Evolutionary conservation across 2,113 vertebrate genomes (phyloP).

Genomic region (Irena cyanogastra): DNA sequence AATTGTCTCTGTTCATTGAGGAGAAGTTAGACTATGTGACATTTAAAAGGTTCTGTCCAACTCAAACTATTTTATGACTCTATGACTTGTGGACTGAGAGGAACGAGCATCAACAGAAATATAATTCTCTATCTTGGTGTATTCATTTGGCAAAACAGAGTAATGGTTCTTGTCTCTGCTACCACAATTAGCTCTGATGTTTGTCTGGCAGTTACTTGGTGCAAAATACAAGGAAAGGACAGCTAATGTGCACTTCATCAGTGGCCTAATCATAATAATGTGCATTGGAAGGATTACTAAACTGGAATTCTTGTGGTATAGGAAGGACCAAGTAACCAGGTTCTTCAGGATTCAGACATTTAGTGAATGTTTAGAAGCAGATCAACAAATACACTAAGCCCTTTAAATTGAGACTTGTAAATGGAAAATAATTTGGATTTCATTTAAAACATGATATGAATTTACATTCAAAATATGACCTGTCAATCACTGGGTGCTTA

Average conservation of each 20-base stretch:
- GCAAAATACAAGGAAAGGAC: not conserved
- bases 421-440: not conserved
- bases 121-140: not conserved
- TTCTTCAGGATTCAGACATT: not conserved
- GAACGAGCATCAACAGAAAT: not conserved
- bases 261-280: not conserved
- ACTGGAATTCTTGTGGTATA: not conserved
- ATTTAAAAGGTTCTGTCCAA: not conserved
- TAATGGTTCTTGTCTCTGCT: not conserved
- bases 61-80: not conserved
- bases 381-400: not conserved
- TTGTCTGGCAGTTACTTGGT: not conserved
- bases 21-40: not conserved
- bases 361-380: not conserved
- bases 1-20: not conserved
- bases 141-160: not conserved
- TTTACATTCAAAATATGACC: not conserved
- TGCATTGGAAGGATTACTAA: not conserved
- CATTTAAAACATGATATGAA: not conserved
- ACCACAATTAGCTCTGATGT: not conserved
- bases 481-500: not conserved
- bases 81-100: not conserved
- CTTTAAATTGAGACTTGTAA: not conserved
- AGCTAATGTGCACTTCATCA: not conserved
- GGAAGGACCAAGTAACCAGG: not conserved